Percentiles rank a stretch among this genome's conserved stretches.
These are phyloP conservation scores for Eurois occulta DNA, from an alignment of 2,888 invertebrate species.

Conservation along the genomic window DNA sequence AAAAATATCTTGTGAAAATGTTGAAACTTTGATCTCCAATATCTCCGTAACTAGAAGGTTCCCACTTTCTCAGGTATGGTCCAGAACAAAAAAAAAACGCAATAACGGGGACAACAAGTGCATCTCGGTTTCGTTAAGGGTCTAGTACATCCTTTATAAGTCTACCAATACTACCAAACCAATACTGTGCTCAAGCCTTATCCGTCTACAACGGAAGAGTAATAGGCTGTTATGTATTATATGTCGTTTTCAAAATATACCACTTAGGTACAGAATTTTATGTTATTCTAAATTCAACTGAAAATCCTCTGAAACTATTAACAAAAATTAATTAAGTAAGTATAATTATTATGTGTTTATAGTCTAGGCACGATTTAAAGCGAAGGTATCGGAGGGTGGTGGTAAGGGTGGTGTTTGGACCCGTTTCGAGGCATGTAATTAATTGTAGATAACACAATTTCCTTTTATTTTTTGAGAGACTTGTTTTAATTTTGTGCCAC, in stretches of 20 bases:
- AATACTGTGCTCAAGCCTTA: background rate
- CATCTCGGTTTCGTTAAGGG: too few relatives aligned
- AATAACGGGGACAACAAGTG: too few relatives aligned
- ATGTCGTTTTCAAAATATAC: background rate
- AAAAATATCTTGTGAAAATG: too few relatives aligned
- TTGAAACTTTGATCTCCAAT: too few relatives aligned
- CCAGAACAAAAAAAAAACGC: too few relatives aligned
- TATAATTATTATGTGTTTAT: too few relatives aligned
- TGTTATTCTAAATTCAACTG: background rate
- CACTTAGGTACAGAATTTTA: background rate
- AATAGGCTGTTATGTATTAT: background rate
- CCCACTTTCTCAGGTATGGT: too few relatives aligned
- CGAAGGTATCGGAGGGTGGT: background rate
- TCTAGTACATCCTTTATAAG: background rate
- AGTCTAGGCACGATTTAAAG: background rate
- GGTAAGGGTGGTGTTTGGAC: background rate
- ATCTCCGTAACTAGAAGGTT: too few relatives aligned
- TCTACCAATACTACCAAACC: background rate
- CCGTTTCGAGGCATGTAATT: background rate
- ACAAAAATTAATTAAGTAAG: background rate
- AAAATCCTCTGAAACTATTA: background rate
- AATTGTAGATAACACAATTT: background rate
- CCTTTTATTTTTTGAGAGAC: background rate
- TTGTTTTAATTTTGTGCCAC: slow-evolving; percentile 22
- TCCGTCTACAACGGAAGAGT: background rate